Evolutionary conservation across 2,888 invertebrate species (phyloP), one percentile per base, ranked within the genome.

Genomic region (Oxystoma pomonae): DNA sequence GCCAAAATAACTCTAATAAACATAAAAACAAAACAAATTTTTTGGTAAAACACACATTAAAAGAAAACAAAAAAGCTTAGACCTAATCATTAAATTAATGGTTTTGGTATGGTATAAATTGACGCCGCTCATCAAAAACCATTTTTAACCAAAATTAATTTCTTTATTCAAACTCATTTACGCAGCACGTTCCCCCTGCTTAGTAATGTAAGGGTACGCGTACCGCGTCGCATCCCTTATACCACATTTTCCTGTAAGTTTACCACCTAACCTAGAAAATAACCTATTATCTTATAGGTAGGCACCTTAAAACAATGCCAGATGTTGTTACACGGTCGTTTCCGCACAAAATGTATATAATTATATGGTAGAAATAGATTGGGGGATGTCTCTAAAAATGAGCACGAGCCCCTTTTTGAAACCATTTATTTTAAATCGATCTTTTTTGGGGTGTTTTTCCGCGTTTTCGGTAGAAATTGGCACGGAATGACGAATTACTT

Each of bases 301-400:
- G 16, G 9, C 55, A 16, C 55, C 58, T 60, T 65, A 68, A 72
- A 73, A 73, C 73, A 72, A 74, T 71, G 70, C 73, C 75, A 75
- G 73, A 74, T 75, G 75, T 70, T 71, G 63, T 61, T 60, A 7
- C 5, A 35, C 5, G 66, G 70, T 62, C 62, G 61, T 68, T 66
- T 69, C 69, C 67, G 70, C 65, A 70, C 70, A 73, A 71, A 73
- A 75, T 75, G n/a, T n/a, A 70, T 73, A 74, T 75, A 75, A 75
- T 75, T 74, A 75, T 68, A 71, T 58, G 61, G 66, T 66, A 64
- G 61, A 65, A 35, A 16, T 53, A 16, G 53, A 19, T 53, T 9
- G n/a, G 17, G 53, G 19, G 53, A 53, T 16, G 53, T 5, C 53
- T 12, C 17, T 53, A 53, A 17, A 53, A 53, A 17, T 16, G 53